Percentiles rank a stretch among this genome's conserved stretches.
phyloP scores from a whole-genome alignment of 2,113 vertebrate species.

The Taurulus bubalis region DNA sequence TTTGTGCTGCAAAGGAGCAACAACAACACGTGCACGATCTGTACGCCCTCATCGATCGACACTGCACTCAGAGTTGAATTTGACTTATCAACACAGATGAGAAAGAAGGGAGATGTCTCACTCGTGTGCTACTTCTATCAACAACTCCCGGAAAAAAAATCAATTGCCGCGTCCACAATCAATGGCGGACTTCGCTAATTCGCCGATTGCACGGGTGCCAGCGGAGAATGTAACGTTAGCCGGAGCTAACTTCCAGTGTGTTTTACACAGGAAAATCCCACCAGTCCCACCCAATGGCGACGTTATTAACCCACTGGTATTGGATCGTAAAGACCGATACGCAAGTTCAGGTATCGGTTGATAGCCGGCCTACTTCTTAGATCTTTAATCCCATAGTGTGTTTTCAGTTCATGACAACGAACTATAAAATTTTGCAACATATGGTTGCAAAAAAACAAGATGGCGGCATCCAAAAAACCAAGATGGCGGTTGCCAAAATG shows the following conservation, averaged over 20 bases:
- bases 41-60: too few relatives aligned
- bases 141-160: too few relatives aligned
- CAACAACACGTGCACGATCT: too few relatives aligned
- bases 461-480: too few relatives aligned
- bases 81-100: too few relatives aligned
- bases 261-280: background rate
- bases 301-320: background rate
- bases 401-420: background rate
- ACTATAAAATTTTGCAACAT: too few relatives aligned
- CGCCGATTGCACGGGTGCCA: too few relatives aligned
- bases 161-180: too few relatives aligned
- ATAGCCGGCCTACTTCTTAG: too few relatives aligned
- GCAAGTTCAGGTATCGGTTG: background rate
- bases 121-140: background rate
- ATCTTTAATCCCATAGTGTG: background rate
- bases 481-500: background rate
- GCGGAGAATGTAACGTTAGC: background rate
- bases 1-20: too few relatives aligned
- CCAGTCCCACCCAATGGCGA: background rate
- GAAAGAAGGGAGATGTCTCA: background rate
- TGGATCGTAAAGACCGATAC: background rate
- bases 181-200: too few relatives aligned
- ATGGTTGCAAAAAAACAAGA: background rate
- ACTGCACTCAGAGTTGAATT: too few relatives aligned
- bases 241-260: background rate